Evolutionary conservation across 2,797 vertebrate genomes (phyloP), one percentile per base, ranked within the genome.

Genomic region (Danio kyathit): DNA sequence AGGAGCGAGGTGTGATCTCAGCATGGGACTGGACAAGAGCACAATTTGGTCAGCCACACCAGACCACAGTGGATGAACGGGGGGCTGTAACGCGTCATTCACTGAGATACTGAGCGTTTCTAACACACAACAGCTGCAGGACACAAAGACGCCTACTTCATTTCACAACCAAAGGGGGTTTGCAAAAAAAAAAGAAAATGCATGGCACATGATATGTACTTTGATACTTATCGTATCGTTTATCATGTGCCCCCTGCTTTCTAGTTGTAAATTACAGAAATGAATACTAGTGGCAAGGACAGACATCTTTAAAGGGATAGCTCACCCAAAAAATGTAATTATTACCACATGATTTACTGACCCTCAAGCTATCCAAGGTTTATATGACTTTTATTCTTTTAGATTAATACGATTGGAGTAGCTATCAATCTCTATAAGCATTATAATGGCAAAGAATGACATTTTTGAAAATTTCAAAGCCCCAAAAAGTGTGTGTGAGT

Each of bases 121-220:
- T 64, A 77, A 85, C 78, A 74, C 80, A 66, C 82, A 85, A 87
- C 88, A 92, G 90, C 90, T 92, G 88, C 86, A 80, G 73, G 79
- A 43, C 86, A 90, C 71, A 82, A 56, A 57, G 41, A 77, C 83
- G 61, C 14, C 65, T 67, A 79, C 51, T 79, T 84, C 13, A 87
- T 69, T 88, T 77, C 61, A 84, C 66, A 81, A 71, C 9, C 61
- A 70, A 65, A 46, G 11, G n/a, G 79, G 7, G 9, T 19, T 41
- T 5, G 65, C 70, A 80, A 84, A 2, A 49, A 56, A 87, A n/a
- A 29, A 3, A 81, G 79, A 83, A 60, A 85, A n/a, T n/a, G 65
- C 86, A 16, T 56, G 49, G 73, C 38, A 79, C 84, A 46, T 59
- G 38, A 76, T 80, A 79, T 75, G 29, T 48, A 16, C 61, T 46